Conservation (phyloP, 1,140 invertebrate species). For the Diabrotica undecimpunctata region DNA sequence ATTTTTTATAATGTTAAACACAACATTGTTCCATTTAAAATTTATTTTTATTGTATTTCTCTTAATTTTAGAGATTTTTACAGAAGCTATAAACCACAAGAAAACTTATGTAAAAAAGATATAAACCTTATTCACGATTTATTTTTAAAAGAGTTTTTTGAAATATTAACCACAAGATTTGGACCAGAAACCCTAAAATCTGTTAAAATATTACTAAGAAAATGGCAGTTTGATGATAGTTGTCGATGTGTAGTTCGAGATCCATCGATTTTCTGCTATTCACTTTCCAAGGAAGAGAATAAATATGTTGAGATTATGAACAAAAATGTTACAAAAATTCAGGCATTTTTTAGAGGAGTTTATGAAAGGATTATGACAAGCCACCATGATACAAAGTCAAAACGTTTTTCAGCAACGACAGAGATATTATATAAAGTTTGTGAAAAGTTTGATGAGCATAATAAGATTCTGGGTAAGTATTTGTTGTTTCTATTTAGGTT, state of each 20-base stretch:
- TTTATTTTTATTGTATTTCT: too few species aligned
- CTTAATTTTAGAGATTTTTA: constrained; percentile 34
- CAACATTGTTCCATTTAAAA: too few species aligned
- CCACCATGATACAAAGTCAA: constrained; percentile 7
- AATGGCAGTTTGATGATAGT: not conserved
- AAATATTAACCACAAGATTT: constrained; percentile 12
- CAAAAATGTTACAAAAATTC: constrained; percentile 30
- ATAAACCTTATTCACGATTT: constrained; percentile 30
- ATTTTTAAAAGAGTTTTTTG: constrained; percentile 32
- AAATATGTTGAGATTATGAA: constrained; percentile 26
- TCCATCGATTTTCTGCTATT: not conserved
- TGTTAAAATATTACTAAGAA: not conserved
- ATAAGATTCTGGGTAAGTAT: too few species aligned
- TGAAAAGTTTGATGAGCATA: not conserved
- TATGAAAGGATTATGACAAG: constrained; percentile 25
- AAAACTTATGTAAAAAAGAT: constrained; percentile 22
- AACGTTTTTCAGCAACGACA: not conserved
- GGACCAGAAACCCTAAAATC: not conserved
- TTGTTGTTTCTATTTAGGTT: too few species aligned
- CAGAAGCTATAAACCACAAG: constrained; percentile 36
- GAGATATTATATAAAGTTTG: constrained; percentile 15
- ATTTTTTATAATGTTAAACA: too few species aligned
- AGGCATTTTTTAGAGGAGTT: constrained; percentile 34
- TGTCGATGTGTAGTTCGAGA: not conserved
- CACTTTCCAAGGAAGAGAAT: constrained; percentile 14